A percentile compares a stretch with the other conserved stretches of the same genome.
These are phyloP conservation scores for Helicoverpa assulta DNA, from an alignment of 2,888 invertebrate species.

Conservation along the genomic window DNA sequence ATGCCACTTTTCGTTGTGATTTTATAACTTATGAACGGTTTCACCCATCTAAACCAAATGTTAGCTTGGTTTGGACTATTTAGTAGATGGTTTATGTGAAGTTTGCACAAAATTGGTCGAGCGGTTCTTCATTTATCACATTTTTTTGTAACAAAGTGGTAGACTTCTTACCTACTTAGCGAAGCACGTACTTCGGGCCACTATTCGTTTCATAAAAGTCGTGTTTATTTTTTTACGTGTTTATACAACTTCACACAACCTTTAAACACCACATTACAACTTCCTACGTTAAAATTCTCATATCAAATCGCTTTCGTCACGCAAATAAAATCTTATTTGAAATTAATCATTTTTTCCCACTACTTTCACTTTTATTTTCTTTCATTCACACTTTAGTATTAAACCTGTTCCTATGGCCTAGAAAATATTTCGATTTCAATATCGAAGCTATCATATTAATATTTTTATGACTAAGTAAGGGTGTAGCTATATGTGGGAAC, in stretches of 20 bases:
- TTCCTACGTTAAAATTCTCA: slow-evolving; percentile 51
- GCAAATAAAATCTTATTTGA: slow-evolving; percentile 48
- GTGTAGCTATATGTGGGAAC: background rate
- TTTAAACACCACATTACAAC: slow-evolving; percentile 25
- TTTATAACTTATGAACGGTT: no score
- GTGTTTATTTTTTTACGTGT: no score
- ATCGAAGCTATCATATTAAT: slow-evolving; percentile 29
- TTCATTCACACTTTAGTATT: slow-evolving; percentile 34
- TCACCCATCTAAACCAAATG: no score
- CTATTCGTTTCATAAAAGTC: no score
- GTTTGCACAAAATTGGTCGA: no score
- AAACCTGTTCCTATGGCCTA: slow-evolving; percentile 29
- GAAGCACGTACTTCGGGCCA: no score
- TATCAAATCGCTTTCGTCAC: slow-evolving; percentile 53
- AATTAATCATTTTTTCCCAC: slow-evolving; percentile 51
- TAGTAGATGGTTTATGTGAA: no score
- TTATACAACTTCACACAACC: slow-evolving; percentile 3
- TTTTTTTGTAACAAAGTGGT: no score
- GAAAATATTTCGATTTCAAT: slow-evolving; percentile 26
- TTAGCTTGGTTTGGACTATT: no score
- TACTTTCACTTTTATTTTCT: slow-evolving; percentile 57
- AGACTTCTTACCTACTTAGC: no score
- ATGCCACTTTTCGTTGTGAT: no score
- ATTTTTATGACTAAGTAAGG: slow-evolving; percentile 28
- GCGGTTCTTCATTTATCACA: no score